Evolutionary conservation across 2,113 vertebrate species (phyloP), one percentile per base, ranked within the genome.

Genomic region (Engystomops pustulosus): DNA sequence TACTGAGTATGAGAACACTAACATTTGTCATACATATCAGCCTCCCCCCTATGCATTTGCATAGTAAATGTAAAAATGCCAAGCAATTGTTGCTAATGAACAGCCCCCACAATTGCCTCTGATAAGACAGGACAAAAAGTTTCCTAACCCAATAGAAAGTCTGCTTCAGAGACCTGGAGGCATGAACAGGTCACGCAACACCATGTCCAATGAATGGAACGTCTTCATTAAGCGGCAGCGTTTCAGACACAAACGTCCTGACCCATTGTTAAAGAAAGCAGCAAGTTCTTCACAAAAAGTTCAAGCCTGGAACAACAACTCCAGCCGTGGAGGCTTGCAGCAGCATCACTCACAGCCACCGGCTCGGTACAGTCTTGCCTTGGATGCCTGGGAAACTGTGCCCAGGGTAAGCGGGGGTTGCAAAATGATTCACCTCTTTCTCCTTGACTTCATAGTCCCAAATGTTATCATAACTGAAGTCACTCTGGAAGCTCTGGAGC

Each of bases 401-500:
- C 65, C 87, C 83, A 80, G 55, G 47, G 79, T 20, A 25, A n/a
- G 12, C 6, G 60, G 87, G 44, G 70, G 85, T 32, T 86, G 86
- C 53, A 9, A 84, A 86, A 47, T 0, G 15, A 69, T 8, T 83
- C 23, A 69, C 12, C 53, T 2, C 80, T 77, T 20, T 85, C 0
- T 84, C 86, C 86, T 80, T 88, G 1, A 2, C 85, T 80, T 91
- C 88, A 0, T 89, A 89, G 0, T 94, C 91, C 92, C 91, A 90
- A 75, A 88, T 34, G 32, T 88, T 90, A 77, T 91, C 87, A 0
- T 88, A 91, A 80, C 89, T 89, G 12, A 86, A 51, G 84, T 92
- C 91, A 0, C 89, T 91, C 15, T 89, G 90, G 80, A 89, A 88
- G 71, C 91, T 91, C 51, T 91, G 89, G 4, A 92, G 89, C 79